Evolutionary conservation across 2,113 vertebrate genomes (phyloP), one percentile per base, ranked within the genome.

Genomic region (Phrynocephalus versicolor): DNA sequence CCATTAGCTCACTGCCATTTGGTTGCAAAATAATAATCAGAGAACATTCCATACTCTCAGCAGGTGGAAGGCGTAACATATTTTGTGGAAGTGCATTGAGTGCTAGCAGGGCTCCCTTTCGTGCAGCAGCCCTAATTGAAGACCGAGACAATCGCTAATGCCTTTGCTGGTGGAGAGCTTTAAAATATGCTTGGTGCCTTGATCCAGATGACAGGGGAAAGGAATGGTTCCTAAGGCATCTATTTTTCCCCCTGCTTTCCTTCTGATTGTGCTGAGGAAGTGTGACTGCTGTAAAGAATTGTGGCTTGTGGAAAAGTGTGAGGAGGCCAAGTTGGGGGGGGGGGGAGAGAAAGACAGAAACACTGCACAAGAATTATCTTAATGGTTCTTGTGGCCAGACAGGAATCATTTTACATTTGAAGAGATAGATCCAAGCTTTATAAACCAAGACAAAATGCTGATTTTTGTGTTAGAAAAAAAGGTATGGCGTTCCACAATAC

Each of bases 361-460:
- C 19, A 6, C 10, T 51, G 3, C 3, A 2, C 37, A 37, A 14
- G 30, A 77, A 23, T 15, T 79, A 5, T 74, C 62, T 81, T 8
- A 67, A 82, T 71, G n/a, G 86, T 33, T 41, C 35, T 82, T 84
- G 21, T 25, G 77, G 51, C 18, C 81, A 85, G 84, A 88, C 60
- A 90, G 12, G 85, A 90, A 89, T 73, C 14, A 70, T 18, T 71
- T 81, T 88, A 82, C 39, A 13, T 86, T 87, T 89, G n/a, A 87
- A 33, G 21, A 87, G 76, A 75, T 85, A 84, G 0, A 72, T 72
- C 0, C 6, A 79, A 81, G 33, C 83, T 65, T 57, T 85, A 85
- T 78, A 74, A 87, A 90, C 69, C 30, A 90, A 89, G 27, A 57
- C 79, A 85, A 80, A 2, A 62, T 9, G 21, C 6, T 6, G 74